Base-by-base conservation (phyloP, 2,113 vertebrate species). In the Embiotoca jacksoni region DNA sequence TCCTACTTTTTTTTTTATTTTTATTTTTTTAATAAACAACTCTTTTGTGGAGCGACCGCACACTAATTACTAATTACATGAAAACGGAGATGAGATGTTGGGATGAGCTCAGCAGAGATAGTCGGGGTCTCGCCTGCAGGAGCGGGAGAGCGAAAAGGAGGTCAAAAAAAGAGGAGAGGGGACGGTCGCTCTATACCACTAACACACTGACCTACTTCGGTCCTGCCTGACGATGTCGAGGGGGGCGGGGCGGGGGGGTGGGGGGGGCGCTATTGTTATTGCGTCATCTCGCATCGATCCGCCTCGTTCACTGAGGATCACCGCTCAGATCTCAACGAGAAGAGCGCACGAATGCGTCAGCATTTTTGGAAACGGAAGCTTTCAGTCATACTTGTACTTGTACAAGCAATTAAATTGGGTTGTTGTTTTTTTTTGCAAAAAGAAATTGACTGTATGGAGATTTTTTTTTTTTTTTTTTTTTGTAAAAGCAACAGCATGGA, bases 141-240 rank as follows among this genome's bases (percentile, higher is more conserved):
- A 31, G 47, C 39, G 15, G 44, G 5, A 50, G 3, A 71, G 65
- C 23, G 30, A 61, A 30, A 97, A 96, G 92, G 96, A 95, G 96
- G 95, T 96, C 95, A 94, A 31, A 91, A 91, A 86, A 91, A 86
- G 87, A 92, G 88, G 78, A 92, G 92, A 93, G 91, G 23, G 84
- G 82, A 82, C 47, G 32, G 86, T 73, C 68, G 23, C 78, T 91
- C 91, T 84, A 23, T 23, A 87, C 90, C 87, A 87, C 89, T 86
- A 90, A 94, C 93, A 96, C 94, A 95, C 92, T 97, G 96, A 97
- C 97, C 96, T 95, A 97, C 92, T 96, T 97, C 81, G 32, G 37
- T 60, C 72, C 10, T 1, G 10, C 13, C 8, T n/a, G 47, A 14
- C 23, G 7, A 37, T 16, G 32, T 6, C 7, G 3, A 31, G 13